Conservation (phyloP, 2,113 vertebrate genomes). For the Pica pica region DNA sequence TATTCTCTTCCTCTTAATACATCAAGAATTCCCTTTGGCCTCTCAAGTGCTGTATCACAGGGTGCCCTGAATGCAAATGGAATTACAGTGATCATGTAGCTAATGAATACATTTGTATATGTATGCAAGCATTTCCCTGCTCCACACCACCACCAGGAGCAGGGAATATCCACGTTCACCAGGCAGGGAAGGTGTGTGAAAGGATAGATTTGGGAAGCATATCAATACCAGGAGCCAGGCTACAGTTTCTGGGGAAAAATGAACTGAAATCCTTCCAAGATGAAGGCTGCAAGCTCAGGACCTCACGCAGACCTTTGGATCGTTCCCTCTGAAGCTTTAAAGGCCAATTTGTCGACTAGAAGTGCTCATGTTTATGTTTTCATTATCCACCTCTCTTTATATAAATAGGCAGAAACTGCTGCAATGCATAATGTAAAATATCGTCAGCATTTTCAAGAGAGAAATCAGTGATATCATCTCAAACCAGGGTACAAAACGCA, state of each 20-base stretch:
- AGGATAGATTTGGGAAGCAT: neutral
- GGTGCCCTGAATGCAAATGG: conserved; percentile 25
- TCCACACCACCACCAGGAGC: neutral
- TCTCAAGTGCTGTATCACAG: conserved; percentile 12
- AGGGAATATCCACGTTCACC: neutral
- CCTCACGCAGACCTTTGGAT: neutral
- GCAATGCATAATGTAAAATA: neutral
- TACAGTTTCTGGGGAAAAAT: neutral
- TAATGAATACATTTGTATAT: neutral
- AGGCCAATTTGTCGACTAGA: neutral
- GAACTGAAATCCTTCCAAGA: neutral
- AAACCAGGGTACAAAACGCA: neutral
- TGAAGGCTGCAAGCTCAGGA: neutral
- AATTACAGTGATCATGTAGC: conserved; percentile 17
- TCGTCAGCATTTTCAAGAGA: neutral
- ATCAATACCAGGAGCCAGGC: neutral
- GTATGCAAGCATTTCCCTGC: neutral
- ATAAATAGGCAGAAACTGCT: neutral
- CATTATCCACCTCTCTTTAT: neutral
- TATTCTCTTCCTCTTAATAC: conserved; percentile 31
- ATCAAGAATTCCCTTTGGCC: conserved; percentile 26
- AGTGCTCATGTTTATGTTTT: neutral
- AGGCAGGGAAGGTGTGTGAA: neutral
- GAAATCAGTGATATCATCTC: neutral
- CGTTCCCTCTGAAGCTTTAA: neutral